These are phyloP conservation scores for Tachypleus tridentatus DNA, from an alignment of 1,140 invertebrate species.

Conservation along the genomic window DNA sequence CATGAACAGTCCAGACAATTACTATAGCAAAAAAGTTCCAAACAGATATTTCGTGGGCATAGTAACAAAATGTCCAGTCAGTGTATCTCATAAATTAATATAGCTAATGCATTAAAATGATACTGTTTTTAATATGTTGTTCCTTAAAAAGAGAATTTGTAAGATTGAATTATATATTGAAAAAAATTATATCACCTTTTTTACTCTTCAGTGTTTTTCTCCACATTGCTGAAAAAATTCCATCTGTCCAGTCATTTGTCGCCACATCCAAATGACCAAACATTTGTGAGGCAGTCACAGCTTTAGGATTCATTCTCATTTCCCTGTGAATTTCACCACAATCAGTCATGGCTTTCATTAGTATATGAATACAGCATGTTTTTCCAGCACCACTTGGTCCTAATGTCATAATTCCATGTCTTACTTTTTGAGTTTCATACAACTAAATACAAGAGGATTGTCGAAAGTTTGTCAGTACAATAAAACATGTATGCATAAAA, in stretches of 20 bases:
- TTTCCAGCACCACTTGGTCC: constrained; percentile 88
- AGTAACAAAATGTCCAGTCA: too few species aligned
- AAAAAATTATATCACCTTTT: constrained; percentile 39
- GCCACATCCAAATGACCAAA: constrained; percentile 93
- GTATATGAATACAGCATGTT: constrained; percentile 80
- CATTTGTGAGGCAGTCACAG: constrained; percentile 94
- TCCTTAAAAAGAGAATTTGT: too few species aligned
- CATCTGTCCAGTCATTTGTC: constrained; percentile 97
- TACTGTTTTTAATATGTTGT: too few species aligned
- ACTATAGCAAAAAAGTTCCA: too few species aligned
- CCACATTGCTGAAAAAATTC: constrained; percentile 94
- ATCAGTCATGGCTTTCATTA: constrained; percentile 86
- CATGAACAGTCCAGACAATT: too few species aligned
- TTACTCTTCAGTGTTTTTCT: constrained; percentile 81
- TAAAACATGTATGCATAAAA: too few species aligned
- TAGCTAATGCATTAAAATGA: too few species aligned
- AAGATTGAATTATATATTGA: constrained; percentile 13
- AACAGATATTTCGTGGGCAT: too few species aligned
- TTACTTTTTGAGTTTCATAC: constrained; percentile 87
- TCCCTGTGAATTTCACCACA: constrained; percentile 76
- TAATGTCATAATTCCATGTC: constrained; percentile 92
- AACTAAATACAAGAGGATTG: constrained; percentile 43
- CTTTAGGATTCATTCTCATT: constrained; percentile 98
- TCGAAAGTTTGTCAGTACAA: too few species aligned
- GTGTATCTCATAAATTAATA: too few species aligned